Evolutionary conservation across 2,113 vertebrate genomes (phyloP).

Genomic region (Mastomys natalensis): DNA sequence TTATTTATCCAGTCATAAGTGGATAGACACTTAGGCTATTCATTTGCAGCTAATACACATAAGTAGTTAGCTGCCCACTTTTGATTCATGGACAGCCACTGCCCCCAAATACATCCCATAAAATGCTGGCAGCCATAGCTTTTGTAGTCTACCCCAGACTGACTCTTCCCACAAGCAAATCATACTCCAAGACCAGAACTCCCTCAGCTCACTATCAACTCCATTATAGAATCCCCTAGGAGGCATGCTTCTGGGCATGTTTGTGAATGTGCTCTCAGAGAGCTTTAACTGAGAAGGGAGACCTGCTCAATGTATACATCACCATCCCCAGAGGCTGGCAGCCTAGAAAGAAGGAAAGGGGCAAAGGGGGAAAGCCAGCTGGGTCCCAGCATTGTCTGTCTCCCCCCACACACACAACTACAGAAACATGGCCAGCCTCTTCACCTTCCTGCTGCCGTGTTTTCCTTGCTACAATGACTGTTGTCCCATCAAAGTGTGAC

Average conservation of each 20-base stretch:
- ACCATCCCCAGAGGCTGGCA: too few relatives aligned
- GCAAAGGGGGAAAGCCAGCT: neutral
- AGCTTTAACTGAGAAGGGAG: neutral
- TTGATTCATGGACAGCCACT: neutral
- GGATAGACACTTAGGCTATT: neutral
- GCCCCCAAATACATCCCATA: neutral
- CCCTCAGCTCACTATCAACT: neutral
- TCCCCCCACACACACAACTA: neutral
- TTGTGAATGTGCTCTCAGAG: neutral
- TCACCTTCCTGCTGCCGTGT: neutral
- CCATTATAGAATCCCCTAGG: neutral
- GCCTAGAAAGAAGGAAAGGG: neutral
- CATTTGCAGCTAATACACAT: neutral
- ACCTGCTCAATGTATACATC: too few relatives aligned
- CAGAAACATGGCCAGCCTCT: neutral
- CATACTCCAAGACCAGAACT: too few relatives aligned
- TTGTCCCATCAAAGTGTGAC: neutral
- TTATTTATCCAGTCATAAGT: neutral
- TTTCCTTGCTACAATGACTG: neutral
- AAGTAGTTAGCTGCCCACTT: neutral
- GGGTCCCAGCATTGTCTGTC: neutral
- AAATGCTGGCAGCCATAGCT: neutral
- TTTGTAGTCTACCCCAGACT: neutral
- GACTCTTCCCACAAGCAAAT: neutral
- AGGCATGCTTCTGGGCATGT: neutral